Evolutionary conservation across 23 tunicate species (phyloP).

Genomic region (Ascidia mentula): DNA sequence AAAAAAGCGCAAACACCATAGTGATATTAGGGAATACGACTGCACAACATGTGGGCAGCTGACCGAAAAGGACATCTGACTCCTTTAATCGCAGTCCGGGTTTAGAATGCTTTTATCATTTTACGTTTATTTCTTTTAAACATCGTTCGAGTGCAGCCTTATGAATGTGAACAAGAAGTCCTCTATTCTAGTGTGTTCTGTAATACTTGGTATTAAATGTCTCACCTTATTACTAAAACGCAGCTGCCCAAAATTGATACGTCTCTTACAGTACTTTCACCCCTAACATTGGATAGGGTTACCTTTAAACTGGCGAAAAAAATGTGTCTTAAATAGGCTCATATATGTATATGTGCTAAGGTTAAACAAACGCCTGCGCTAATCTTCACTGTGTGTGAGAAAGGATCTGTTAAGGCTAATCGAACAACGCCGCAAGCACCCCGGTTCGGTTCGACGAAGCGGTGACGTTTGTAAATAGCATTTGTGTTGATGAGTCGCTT

Average conservation of each 20-base stretch:
- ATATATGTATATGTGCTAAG: too few relatives aligned
- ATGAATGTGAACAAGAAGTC: too few relatives aligned
- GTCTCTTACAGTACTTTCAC: too few relatives aligned
- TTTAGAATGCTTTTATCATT: neutral
- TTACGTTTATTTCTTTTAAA: too few relatives aligned
- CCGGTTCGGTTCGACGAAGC: neutral
- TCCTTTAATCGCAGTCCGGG: neutral
- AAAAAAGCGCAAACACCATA: neutral
- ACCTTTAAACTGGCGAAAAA: too few relatives aligned
- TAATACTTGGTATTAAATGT: too few relatives aligned
- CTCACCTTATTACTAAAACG: too few relatives aligned
- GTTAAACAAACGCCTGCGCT: neutral
- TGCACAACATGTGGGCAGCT: neutral
- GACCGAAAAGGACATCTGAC: neutral
- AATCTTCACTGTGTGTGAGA: neutral
- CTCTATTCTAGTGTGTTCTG: too few relatives aligned
- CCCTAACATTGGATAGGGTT: too few relatives aligned
- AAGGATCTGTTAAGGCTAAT: neutral
- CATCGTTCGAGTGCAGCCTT: too few relatives aligned
- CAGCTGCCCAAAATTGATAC: too few relatives aligned
- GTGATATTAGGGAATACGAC: neutral
- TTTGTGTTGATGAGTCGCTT: neutral
- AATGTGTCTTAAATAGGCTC: too few relatives aligned
- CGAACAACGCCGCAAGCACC: neutral
- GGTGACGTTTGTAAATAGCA: conserved; percentile 4